phyloP scores from a whole-genome alignment of 2,797 vertebrate species.

The Gephyroberyx darwinii region DNA sequence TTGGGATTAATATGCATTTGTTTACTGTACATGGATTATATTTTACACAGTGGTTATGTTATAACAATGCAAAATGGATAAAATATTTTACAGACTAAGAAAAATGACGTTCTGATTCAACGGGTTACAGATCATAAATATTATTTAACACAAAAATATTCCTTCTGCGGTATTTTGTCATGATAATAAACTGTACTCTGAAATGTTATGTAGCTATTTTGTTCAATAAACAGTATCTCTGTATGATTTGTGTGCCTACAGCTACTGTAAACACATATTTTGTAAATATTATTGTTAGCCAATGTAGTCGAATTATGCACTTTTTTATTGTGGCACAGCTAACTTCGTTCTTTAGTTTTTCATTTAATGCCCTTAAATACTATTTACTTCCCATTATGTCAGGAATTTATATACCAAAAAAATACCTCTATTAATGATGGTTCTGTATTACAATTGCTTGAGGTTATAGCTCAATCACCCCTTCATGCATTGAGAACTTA shows the following conservation, averaged over 20 bases:
- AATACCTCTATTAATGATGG: neutral
- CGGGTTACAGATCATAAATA: neutral
- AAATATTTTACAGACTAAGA: neutral
- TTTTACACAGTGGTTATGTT: neutral
- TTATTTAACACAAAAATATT: neutral
- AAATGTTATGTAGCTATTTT: constrained; percentile 1
- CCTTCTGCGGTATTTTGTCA: neutral
- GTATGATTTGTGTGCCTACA: neutral
- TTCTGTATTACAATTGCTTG: neutral
- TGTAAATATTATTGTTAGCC: neutral
- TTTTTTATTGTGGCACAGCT: neutral
- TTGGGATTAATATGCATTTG: neutral
- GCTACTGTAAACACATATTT: neutral
- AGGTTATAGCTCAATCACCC: neutral
- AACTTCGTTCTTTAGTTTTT: constrained; percentile 4
- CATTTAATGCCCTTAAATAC: neutral
- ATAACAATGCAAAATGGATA: neutral
- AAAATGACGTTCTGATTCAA: neutral
- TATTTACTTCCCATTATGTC: neutral
- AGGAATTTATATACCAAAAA: neutral
- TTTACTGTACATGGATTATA: neutral
- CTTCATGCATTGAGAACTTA: neutral
- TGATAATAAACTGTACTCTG: neutral
- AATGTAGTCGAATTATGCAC: constrained; percentile 3
- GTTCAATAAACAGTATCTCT: neutral